These are phyloP conservation scores for Laterallus jamaicensis DNA, from an alignment of 2,113 vertebrate species.

Conservation along the genomic window DNA sequence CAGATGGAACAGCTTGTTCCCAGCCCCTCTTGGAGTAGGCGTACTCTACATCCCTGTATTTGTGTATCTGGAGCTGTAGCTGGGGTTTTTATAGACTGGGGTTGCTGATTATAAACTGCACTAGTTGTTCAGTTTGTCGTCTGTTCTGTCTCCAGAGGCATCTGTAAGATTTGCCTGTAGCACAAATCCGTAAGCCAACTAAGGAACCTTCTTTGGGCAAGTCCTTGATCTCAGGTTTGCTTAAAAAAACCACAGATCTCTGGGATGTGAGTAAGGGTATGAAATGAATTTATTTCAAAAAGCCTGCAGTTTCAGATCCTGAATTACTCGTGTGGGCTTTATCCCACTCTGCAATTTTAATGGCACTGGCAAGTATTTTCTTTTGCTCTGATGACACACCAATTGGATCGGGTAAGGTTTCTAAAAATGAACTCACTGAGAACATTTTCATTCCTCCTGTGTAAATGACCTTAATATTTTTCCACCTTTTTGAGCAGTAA, in stretches of 20 bases:
- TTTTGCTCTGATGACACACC: constrained; percentile 39
- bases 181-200: not conserved
- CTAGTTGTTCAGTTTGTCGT: not conserved
- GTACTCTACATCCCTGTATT: not conserved
- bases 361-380: not conserved
- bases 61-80: not conserved
- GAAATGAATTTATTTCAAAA: not conserved
- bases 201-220: not conserved
- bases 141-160: not conserved
- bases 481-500: not conserved
- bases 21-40: not conserved
- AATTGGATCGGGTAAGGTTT: constrained; percentile 21
- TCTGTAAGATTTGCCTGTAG: not conserved
- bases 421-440: constrained; percentile 17
- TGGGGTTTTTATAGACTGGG: not conserved
- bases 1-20: constrained; percentile 17
- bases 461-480: constrained; percentile 24
- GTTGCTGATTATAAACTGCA: not conserved
- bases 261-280: not conserved
- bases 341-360: constrained; percentile 14
- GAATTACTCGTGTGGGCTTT: constrained; percentile 36
- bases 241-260: not conserved
- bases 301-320: not conserved
- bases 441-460: constrained; percentile 34
- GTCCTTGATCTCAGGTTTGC: not conserved